Evolutionary conservation across 2,888 invertebrate species (phyloP).

Genomic region (Bombylius discolor): DNA sequence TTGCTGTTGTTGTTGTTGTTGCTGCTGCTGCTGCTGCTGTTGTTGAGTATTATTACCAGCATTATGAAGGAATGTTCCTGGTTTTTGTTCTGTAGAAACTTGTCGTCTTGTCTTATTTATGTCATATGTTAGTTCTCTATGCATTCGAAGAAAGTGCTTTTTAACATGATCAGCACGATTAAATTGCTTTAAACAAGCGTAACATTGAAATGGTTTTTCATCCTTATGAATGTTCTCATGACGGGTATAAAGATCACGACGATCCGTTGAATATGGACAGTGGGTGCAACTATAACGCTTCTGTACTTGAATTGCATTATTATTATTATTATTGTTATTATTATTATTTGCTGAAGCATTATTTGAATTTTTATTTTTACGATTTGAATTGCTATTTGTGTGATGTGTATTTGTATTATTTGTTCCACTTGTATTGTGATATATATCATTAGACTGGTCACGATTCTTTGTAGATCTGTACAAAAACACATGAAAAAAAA

Average conservation of each 20-base stretch:
- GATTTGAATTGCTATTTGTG: constrained; percentile 2
- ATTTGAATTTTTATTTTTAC: constrained; percentile 15
- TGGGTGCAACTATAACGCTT: constrained; percentile 76
- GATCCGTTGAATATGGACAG: constrained; percentile 84
- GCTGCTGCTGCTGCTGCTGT: constrained; percentile 22
- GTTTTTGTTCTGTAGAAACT: constrained; percentile 10
- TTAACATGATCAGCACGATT: constrained; percentile 90
- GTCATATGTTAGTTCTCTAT: constrained; percentile 79
- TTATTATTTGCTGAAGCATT: constrained; percentile 12
- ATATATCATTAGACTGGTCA: background rate
- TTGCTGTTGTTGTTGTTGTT: constrained; percentile 20
- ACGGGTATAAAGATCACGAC: constrained; percentile 77
- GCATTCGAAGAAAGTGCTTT: constrained; percentile 86
- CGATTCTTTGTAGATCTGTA: constrained; percentile 1
- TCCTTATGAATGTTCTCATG: constrained; percentile 90
- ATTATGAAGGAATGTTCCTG: constrained; percentile 15
- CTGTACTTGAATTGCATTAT: constrained; percentile 32
- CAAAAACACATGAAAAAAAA: background rate
- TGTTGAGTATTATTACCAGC: constrained; percentile 21
- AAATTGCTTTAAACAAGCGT: constrained; percentile 84
- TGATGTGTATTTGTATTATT: background rate
- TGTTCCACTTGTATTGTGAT: background rate
- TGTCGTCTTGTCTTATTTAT: constrained; percentile 60
- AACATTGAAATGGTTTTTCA: constrained; percentile 88
- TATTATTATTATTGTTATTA: constrained; percentile 18